Evolutionary conservation across 92 coral and sea anemone genomes (phyloP).

Genomic region (Phenganax stokvisi): DNA sequence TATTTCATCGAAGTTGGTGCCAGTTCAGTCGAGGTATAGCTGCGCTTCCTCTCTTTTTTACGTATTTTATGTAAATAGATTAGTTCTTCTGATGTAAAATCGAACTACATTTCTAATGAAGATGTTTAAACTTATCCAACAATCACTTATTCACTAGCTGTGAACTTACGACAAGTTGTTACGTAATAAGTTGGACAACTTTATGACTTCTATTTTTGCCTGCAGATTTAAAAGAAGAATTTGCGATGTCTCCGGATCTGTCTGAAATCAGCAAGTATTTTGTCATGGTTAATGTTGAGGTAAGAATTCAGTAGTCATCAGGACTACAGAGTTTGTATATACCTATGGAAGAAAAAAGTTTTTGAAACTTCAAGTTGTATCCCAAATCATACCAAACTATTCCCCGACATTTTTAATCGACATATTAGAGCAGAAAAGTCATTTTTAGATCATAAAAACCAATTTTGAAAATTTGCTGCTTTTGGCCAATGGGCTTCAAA

Average conservation of each 20-base stretch:
- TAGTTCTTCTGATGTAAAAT: no score
- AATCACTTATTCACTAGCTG: neutral
- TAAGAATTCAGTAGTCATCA: constrained; percentile 11
- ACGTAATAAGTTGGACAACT: no score
- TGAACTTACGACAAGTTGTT: neutral
- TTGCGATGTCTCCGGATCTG: constrained; percentile 71
- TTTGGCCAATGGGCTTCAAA: no score
- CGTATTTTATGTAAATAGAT: no score
- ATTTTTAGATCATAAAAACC: no score
- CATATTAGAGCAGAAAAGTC: no score
- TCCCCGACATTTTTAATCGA: no score
- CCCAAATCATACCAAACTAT: no score
- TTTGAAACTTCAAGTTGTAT: no score
- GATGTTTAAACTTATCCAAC: neutral
- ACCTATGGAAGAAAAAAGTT: neutral
- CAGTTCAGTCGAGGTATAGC: constrained; percentile 80
- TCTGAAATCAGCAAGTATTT: constrained; percentile 70
- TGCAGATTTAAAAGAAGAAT: constrained; percentile 74
- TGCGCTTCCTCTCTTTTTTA: neutral
- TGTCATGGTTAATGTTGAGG: constrained; percentile 88
- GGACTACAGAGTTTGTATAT: no score
- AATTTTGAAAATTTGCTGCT: no score
- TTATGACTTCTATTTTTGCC: neutral
- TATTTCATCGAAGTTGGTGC: constrained; percentile 88
- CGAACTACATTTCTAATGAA: neutral